Percentiles rank a stretch among this genome's conserved stretches.
Evolutionary conservation across 2,888 invertebrate genomes (phyloP).

Genomic region (Ctenicera cuprea): DNA sequence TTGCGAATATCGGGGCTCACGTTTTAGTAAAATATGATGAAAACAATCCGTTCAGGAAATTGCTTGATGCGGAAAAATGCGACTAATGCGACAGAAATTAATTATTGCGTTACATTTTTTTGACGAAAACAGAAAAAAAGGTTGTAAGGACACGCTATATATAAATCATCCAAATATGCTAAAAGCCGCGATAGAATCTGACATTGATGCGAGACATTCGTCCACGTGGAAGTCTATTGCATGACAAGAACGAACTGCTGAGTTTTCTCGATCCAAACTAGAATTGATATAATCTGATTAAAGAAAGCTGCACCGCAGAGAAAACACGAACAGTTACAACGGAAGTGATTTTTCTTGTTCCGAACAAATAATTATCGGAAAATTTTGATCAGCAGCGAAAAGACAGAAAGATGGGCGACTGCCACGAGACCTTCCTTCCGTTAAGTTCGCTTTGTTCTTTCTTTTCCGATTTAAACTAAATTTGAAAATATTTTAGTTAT

Average conservation of each 20-base stretch:
- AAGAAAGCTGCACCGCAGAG: conserved; percentile 1
- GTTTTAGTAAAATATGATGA: no score
- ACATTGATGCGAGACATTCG: conserved; percentile 17
- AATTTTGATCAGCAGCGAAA: no score
- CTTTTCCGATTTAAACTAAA: no score
- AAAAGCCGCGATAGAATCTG: conserved; percentile 8
- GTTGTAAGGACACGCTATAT: conserved; percentile 13
- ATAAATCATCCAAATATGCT: conserved; percentile 20
- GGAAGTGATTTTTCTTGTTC: no score
- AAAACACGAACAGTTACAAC: conserved; percentile 14
- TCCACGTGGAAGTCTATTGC: conserved; percentile 17
- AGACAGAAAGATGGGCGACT: no score
- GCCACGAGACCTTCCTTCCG: no score
- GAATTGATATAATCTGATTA: conserved; percentile 25
- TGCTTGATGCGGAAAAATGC: neutral
- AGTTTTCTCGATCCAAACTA: neutral
- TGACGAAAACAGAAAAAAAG: neutral
- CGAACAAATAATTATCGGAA: no score
- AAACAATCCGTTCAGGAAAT: neutral
- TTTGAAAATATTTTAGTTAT: no score
- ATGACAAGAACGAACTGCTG: neutral
- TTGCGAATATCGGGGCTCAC: no score
- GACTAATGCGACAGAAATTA: conserved; percentile 1
- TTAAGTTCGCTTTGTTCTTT: no score
- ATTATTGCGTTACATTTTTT: neutral